Base-by-base conservation (phyloP, 2,113 vertebrate genomes). In the Trichomycterus rosablanca region DNA sequence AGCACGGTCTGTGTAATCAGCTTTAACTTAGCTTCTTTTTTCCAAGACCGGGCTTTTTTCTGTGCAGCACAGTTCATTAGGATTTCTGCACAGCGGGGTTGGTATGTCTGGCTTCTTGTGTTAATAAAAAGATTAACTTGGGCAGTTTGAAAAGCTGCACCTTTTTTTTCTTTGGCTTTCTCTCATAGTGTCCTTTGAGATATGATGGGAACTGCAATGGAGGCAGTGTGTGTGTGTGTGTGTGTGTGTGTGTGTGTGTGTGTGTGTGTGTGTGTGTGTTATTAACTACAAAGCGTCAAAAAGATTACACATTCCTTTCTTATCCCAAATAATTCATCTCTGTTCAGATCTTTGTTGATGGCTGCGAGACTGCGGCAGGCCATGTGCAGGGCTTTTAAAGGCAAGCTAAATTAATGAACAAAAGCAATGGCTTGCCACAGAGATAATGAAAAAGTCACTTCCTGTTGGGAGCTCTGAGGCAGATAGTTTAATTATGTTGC, bases 361-460 rank as follows among this genome's bases (percentile, higher is more conserved):
- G 37, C 59, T 48, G 30, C 18, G 3, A 28, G 22, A 54, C 22
- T 42, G 34, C 53, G n/a, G 19, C 18, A n/a, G 9, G 52, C 39
- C 26, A 18, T 52, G 37, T 14, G 14, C 4, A 3, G 19, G 51
- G 42, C 39, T 52, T 59, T 66, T 44, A 39, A 63, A 53, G 48
- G 52, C 19, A 67, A 48, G 45, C 26, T 7, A 39, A 67, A 52
- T 40, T 32, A 50, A 53, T 60, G 40, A 67, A 35, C 45, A 32
- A 54, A 44, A 53, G 26, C 70, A 63, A 59, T 48, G 64, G 54
- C 64, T 50, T 67, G 53, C 52, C 59, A 59, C 10, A 5, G 53
- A 59, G 53, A 72, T 66, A 63, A 63, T 57, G 48, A 67, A 66
- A 63, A 72, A 53, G 23, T 54, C 70, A 67, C 48, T 59, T 72